phyloP scores from a whole-genome alignment of 2,888 invertebrate genomes.

The Sialis fuliginosa region DNA sequence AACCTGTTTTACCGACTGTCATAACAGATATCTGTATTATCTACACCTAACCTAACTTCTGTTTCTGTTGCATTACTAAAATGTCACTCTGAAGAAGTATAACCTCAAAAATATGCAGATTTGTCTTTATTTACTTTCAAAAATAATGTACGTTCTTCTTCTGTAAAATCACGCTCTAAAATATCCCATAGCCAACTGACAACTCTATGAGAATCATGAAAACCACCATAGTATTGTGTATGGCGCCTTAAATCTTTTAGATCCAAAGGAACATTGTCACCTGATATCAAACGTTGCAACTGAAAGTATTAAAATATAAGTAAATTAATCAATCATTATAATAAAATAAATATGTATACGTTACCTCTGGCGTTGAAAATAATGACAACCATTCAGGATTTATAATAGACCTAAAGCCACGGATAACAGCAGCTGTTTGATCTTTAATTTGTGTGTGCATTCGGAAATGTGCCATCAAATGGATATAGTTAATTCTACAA shows the following conservation, averaged over 20 bases:
- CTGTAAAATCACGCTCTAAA: conserved; percentile 82
- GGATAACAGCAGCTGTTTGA: conserved; percentile 90
- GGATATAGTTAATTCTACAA: conserved; percentile 89
- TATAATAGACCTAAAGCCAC: conserved; percentile 88
- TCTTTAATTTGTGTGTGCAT: conserved; percentile 97
- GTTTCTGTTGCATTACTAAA: no score
- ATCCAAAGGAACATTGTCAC: conserved; percentile 88
- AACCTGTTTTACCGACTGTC: no score
- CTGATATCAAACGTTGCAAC: conserved; percentile 88
- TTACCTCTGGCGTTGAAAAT: conserved; percentile 87
- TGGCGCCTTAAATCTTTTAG: conserved; percentile 70
- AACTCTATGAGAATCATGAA: conserved; percentile 94
- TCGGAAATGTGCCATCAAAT: conserved; percentile 94
- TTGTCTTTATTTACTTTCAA: no score
- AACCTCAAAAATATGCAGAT: no score
- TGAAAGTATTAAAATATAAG: conserved; percentile 19
- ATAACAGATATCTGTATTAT: no score
- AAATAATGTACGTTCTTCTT: conserved; percentile 83
- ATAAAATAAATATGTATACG: conserved; percentile 3
- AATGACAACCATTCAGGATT: conserved; percentile 87
- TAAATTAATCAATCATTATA: conserved; percentile 4
- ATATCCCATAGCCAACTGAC: conserved; percentile 99
- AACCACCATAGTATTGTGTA: conserved; percentile 98
- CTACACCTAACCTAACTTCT: no score
- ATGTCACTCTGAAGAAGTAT: no score